Base-by-base conservation (phyloP, 2,888 invertebrate species). In the Lissonota sp. region DNA sequence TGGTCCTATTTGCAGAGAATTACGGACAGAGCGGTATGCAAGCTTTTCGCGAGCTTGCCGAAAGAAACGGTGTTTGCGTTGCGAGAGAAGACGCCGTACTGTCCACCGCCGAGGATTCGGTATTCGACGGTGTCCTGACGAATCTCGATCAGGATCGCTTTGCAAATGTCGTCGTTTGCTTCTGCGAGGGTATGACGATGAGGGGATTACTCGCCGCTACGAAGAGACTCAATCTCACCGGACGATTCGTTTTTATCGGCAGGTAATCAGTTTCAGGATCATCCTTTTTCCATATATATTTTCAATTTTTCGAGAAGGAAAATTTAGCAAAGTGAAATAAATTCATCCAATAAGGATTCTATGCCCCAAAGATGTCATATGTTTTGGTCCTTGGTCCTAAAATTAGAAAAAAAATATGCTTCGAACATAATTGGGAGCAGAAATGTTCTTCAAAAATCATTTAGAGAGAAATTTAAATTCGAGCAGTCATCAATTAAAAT, bases 11-110 rank as follows among this genome's bases (percentile, higher is more conserved):
- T 10, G 12, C 93, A 96, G 96, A 96, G 87, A 96, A 96, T 93
- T 97, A 97, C 91, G 97, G 97, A 0, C 95, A 95, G 87, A 95
- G 95, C 78, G 96, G 96, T 39, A 96, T 96, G 90, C 95, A 96
- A 87, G 96, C 95, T 63, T 97, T 97, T 92, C 94, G 95, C 42
- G 95, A 95, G 88, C 92, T 96, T 84, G 96, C 96, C 8, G 94
- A 94, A 85, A 93, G 94, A 82, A 94, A 93, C 40, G 94, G 95
- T 69, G 95, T 97, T 63, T 97, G 97, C 92, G 95, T 96, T 74
- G 96, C 96, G 4, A 94, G 95, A 79, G 95, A 95, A 84, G 95
- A 95, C 87, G 95, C 94, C 4, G 94, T 96, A 39, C 91, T 94
- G 39, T 94, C 94, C 86, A 94, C 94, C 80, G 95, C 95, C 0